phyloP scores from a whole-genome alignment of 2,113 vertebrate genomes.

The Lasiurus borealis region DNA sequence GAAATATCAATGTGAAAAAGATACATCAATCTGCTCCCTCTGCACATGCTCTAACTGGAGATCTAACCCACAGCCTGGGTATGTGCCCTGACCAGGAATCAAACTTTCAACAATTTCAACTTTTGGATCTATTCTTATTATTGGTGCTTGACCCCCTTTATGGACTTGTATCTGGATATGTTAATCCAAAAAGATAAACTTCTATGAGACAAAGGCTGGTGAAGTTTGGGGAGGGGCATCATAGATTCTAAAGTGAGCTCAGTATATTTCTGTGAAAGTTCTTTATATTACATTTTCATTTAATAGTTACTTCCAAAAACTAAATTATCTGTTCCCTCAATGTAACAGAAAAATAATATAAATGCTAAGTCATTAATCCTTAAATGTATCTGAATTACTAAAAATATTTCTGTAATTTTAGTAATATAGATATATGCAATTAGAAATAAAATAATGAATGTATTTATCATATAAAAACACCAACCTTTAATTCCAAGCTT shows the following conservation, averaged over 20 bases:
- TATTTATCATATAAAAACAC: slow-evolving; percentile 9
- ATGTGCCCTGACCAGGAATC: background rate
- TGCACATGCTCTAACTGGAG: background rate
- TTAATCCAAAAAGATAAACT: background rate
- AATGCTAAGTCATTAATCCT: background rate
- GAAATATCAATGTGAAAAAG: background rate
- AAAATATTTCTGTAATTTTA: slow-evolving; percentile 15
- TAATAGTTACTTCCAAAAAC: background rate
- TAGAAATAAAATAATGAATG: background rate
- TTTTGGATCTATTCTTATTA: background rate
- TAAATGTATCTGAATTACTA: background rate
- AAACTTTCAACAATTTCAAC: background rate
- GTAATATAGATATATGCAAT: background rate
- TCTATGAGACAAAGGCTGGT: background rate
- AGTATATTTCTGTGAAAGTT: background rate
- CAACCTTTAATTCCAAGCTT: background rate
- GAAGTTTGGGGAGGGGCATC: background rate
- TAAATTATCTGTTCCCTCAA: background rate
- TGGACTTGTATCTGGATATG: background rate
- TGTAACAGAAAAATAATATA: background rate
- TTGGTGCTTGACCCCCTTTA: background rate
- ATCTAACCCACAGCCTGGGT: background rate
- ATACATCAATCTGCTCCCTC: background rate
- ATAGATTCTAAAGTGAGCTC: background rate
- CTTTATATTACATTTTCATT: background rate